These are phyloP conservation scores for Drosophila monieri DNA, from an alignment of 2,888 invertebrate genomes.

Conservation along the genomic window DNA sequence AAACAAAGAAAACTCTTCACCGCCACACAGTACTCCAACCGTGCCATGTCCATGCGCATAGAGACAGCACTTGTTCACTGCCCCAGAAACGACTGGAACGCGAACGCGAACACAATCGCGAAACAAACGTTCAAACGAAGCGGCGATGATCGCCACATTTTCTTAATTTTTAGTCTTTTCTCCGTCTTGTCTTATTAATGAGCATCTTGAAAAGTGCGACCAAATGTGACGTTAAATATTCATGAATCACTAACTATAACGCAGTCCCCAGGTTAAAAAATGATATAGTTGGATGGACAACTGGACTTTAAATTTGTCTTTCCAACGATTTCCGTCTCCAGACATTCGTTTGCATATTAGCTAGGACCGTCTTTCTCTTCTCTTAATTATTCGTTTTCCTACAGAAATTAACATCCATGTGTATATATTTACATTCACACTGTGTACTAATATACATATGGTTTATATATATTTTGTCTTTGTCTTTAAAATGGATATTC, in stretches of 20 bases:
- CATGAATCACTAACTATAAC: constrained; percentile 81
- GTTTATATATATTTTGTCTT: too few relatives aligned
- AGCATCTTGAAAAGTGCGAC: constrained; percentile 82
- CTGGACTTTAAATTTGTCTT: constrained; percentile 12
- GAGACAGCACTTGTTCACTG: constrained; percentile 79
- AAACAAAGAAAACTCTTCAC: constrained; percentile 76
- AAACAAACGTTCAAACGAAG: constrained; percentile 46
- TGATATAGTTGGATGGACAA: constrained; percentile 3
- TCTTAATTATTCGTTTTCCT: constrained; percentile 22
- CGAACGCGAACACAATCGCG: constrained; percentile 15
- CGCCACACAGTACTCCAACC: constrained; percentile 70
- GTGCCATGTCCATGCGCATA: constrained; percentile 66
- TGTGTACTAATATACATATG: background rate
- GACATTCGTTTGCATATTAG: constrained; percentile 62
- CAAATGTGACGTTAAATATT: constrained; percentile 84
- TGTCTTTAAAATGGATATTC: too few relatives aligned
- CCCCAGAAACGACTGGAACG: constrained; percentile 58
- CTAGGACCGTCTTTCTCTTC: constrained; percentile 30
- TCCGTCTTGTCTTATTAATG: constrained; percentile 77
- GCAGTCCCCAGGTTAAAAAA: constrained; percentile 48
- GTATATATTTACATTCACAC: too few relatives aligned
- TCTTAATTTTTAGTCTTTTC: constrained; percentile 59
- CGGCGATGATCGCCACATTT: constrained; percentile 72
- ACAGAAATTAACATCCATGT: background rate
- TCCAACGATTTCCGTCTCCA: constrained; percentile 63